Evolutionary conservation across 2,888 invertebrate species (phyloP).

Genomic region (Tinea trinotella): DNA sequence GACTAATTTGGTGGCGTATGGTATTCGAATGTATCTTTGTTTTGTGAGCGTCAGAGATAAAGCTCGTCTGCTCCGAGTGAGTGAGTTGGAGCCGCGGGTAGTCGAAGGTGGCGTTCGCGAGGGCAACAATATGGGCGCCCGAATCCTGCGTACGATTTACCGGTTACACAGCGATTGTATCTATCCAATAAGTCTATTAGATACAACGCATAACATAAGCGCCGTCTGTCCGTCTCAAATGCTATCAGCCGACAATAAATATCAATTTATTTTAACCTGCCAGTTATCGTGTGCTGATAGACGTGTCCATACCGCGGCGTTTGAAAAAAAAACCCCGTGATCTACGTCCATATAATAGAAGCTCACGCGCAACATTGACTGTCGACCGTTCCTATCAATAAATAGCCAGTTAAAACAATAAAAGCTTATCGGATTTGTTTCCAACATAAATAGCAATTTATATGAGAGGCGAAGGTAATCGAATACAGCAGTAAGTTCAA

Average conservation of each 20-base stretch:
- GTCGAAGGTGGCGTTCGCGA: slow-evolving; percentile 1
- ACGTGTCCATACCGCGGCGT: slow-evolving; percentile 22
- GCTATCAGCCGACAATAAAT: slow-evolving; percentile 34
- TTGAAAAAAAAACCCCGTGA: slow-evolving; percentile 26
- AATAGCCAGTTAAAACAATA: slow-evolving; percentile 12
- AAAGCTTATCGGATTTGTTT: slow-evolving; percentile 11
- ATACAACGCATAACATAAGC: slow-evolving; percentile 39
- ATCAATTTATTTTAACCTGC: slow-evolving; percentile 33
- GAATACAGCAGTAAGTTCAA: slow-evolving; percentile 26
- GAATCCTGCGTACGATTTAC: slow-evolving; percentile 44
- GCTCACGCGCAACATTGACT: not conserved
- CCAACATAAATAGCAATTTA: slow-evolving; percentile 19
- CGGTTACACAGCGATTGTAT: slow-evolving; percentile 52
- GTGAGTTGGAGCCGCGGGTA: not conserved
- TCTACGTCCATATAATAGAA: slow-evolving; percentile 18
- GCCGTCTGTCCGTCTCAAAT: slow-evolving; percentile 35
- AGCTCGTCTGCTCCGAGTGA: slow-evolving; percentile 21
- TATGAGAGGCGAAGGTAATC: slow-evolving; percentile 24
- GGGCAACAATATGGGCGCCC: slow-evolving; percentile 25
- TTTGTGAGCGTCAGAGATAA: slow-evolving; percentile 33
- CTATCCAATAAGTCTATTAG: slow-evolving; percentile 63
- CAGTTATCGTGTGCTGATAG: slow-evolving; percentile 23
- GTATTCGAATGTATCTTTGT: slow-evolving; percentile 42
- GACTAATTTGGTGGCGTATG: slow-evolving; percentile 68
- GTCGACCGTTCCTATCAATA: not conserved